Base-by-base conservation (phyloP, 1,140 invertebrate species). In the Drosophila novamexicana region DNA sequence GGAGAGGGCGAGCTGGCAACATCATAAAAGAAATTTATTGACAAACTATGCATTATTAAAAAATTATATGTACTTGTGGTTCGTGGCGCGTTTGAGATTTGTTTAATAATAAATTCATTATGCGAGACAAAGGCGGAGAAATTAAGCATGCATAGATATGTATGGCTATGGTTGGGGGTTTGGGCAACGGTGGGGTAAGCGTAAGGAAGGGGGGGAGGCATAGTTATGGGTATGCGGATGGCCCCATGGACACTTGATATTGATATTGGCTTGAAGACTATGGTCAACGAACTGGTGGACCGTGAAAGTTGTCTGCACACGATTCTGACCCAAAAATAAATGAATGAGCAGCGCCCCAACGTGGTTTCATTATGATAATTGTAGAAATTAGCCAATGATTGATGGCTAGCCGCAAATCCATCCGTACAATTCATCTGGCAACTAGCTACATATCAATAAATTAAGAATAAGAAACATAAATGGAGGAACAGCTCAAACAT, bases 1-100 rank as follows among this genome's bases (percentile, higher is more conserved):
- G 22, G 4, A 7, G 40, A 7, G 10, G 16, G 37, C n/a, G 16
- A n/a, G 47, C 32, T n/a, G 47, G 45, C 53, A 58, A 59, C 63
- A 67, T 74, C 74, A 81, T 61, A 73, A 85, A 91, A 84, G 79
- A 90, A 91, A 91, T 91, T 91, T 91, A 91, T 91, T 85, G 80
- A 81, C 88, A 88, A 91, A 81, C 77, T 88, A 84, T 84, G 88
- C 88, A 88, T 91, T 91, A 91, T 91, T 91, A 91, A 91, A 90
- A 88, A 88, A 91, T 91, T 69, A 88, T 81, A 82, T 89, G 77
- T 77, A 88, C 82, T 88, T 86, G 79, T 58, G 75, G 78, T 78
- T 66, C 79, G 82, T 67, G 81, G 71, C 64, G 70, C 68, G 72
- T 77, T 77, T 79, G 77, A 89, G 80, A 88, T 88, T 88, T 81